Conservation (phyloP, 2,113 vertebrate species). For the Cynoglossus semilaevis region DNA sequence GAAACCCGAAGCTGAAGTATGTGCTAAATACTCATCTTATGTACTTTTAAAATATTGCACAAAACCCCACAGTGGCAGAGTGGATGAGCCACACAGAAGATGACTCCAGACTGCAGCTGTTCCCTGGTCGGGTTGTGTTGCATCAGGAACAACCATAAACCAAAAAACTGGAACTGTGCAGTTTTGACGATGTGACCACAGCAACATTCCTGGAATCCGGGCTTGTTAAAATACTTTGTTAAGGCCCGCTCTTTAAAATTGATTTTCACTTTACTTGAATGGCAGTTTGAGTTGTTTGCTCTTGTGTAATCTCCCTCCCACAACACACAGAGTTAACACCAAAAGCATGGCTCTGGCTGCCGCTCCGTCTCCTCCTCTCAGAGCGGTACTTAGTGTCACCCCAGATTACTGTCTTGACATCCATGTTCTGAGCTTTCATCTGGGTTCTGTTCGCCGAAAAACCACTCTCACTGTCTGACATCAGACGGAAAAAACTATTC, state of each 20-base stretch:
- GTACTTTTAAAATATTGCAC: too few species aligned
- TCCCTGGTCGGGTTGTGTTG: too few species aligned
- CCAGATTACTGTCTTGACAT: conserved; percentile 7
- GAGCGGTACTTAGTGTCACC: conserved; percentile 21
- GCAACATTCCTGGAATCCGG: not conserved
- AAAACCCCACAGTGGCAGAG: too few species aligned
- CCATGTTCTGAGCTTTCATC: not conserved
- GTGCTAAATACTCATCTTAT: too few species aligned
- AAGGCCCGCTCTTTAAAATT: not conserved
- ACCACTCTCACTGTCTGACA: too few species aligned
- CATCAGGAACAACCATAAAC: too few species aligned
- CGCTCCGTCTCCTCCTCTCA: not conserved
- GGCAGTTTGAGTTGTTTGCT: conserved; percentile 1
- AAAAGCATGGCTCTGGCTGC: not conserved
- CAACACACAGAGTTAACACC: not conserved
- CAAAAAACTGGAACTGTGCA: too few species aligned
- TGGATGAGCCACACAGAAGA: too few species aligned
- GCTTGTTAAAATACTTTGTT: not conserved
- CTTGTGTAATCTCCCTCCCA: not conserved
- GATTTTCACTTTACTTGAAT: conserved; percentile 10
- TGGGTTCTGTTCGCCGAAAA: too few species aligned
- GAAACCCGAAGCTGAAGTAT: too few species aligned
- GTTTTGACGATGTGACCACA: too few species aligned
- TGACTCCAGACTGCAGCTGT: too few species aligned
- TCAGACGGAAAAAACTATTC: conserved; percentile 16